phyloP scores from a whole-genome alignment of 2,797 vertebrate genomes.

The Lycodopsis pacificus region DNA sequence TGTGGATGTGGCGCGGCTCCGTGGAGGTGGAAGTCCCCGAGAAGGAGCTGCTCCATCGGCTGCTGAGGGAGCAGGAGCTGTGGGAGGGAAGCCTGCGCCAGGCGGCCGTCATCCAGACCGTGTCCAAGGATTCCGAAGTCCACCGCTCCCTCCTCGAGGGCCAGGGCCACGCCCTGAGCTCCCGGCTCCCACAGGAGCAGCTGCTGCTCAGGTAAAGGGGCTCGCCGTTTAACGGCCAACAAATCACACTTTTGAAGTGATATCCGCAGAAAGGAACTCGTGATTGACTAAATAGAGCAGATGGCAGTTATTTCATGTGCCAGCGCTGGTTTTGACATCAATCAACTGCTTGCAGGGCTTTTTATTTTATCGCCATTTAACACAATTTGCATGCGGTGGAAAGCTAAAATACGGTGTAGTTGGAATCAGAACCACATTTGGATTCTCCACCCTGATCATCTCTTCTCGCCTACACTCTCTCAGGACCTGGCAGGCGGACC shows the following conservation, averaged over 20 bases:
- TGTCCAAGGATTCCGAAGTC: constrained; percentile 82
- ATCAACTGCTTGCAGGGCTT: too few relatives aligned
- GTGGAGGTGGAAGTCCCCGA: constrained; percentile 82
- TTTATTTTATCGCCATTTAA: too few relatives aligned
- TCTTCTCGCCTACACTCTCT: neutral
- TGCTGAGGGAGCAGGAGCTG: constrained; percentile 79
- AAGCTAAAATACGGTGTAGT: neutral
- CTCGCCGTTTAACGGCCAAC: neutral
- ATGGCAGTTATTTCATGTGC: too few relatives aligned
- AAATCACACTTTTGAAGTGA: too few relatives aligned
- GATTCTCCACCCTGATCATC: neutral
- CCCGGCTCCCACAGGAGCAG: constrained; percentile 76
- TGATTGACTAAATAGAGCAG: too few relatives aligned
- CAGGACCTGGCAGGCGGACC: constrained; percentile 85
- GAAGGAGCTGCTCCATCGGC: constrained; percentile 78
- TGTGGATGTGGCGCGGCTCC: constrained; percentile 74
- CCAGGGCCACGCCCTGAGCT: constrained; percentile 50
- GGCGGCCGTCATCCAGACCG: constrained; percentile 74
- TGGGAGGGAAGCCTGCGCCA: constrained; percentile 81
- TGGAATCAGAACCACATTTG: too few relatives aligned
- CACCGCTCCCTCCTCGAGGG: constrained; percentile 79
- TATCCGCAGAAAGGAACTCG: too few relatives aligned
- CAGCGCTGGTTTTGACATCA: too few relatives aligned
- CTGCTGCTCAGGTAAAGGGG: constrained; percentile 84
- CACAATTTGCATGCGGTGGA: neutral